These are phyloP conservation scores for Leucopsar rothschildi DNA, from an alignment of 2,113 vertebrate species.

Conservation along the genomic window DNA sequence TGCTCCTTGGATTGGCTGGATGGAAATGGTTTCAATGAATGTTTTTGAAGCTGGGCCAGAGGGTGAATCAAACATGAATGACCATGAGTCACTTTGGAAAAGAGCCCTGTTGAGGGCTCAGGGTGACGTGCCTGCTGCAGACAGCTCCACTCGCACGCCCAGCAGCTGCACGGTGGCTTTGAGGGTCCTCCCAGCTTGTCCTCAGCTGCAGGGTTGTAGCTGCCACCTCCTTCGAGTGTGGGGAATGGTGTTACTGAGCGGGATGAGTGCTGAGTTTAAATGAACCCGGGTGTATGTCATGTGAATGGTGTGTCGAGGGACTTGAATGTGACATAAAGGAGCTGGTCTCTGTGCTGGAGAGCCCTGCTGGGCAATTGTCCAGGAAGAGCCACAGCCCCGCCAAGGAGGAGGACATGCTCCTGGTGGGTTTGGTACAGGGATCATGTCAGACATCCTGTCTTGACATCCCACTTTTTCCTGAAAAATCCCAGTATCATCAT, in stretches of 20 bases:
- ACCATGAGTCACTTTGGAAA: constrained; percentile 54
- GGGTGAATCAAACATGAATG: constrained; percentile 58
- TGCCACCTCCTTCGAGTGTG: background rate
- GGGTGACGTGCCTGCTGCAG: background rate
- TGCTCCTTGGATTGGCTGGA: background rate
- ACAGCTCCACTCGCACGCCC: background rate
- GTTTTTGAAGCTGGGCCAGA: constrained; percentile 45
- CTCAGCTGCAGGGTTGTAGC: background rate
- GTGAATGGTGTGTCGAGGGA: background rate
- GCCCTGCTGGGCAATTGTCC: background rate
- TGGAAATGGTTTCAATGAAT: constrained; percentile 20
- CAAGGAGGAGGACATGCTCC: background rate
- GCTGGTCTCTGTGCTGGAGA: background rate
- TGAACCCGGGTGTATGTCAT: background rate
- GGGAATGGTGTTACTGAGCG: fast-evolving
- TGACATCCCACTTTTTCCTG: background rate
- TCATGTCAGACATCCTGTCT: background rate
- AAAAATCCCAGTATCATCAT: fast-evolving
- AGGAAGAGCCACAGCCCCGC: fast-evolving
- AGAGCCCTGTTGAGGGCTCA: background rate
- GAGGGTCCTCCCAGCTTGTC: background rate
- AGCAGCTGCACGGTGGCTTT: fast-evolving
- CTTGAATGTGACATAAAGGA: background rate
- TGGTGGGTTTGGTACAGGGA: background rate
- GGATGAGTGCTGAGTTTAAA: background rate